Evolutionary conservation across 2,888 invertebrate genomes (phyloP), one percentile per base, ranked within the genome.

Genomic region (Troglohyphantes excavatus): DNA sequence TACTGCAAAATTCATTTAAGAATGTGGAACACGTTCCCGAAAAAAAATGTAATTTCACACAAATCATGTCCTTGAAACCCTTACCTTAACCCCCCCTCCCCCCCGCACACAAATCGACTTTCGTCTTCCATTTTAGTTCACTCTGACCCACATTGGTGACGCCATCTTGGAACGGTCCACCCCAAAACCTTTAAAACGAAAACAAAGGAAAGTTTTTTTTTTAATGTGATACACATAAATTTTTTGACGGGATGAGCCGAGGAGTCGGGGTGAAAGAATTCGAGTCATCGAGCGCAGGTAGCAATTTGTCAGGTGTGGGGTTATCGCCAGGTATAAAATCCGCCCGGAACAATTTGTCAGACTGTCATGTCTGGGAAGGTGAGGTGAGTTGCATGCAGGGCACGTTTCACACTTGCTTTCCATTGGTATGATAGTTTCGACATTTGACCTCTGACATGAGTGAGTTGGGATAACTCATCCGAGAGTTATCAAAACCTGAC

Each of bases 11-110:
- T 46, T 73, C 53, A 73, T 73, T 53, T 73, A 53, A 27, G 26
- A 67, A 81, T 81, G 79, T 81, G 53, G 79, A 68, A 81, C 79
- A 17, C 27, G 21, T 29, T 46, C 46, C 29, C 46, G 13, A 53
- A 53, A 81, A 79, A 21, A 67, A 79, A 79, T 79, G 79, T 27
- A 29, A 53, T 68, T 81, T 68, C 46, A 68, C 46, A 68, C 46
- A 53, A 68, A 43, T 81, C 79, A 67, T 81, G 79, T 68, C 79
- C 79, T 73, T 73, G 27, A 73, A 73, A 73, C 17, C 26, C 73
- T 73, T 73, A 73, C 73, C 53, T 73, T 27, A 11, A 11, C 61
- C 21, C 59, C 59, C 59, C 19, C 17, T 17, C 9, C 61, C 61
- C 19, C 39, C 0, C 13, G 39, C 39, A 11, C 39, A 39, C 39